Evolutionary conservation across 1,140 invertebrate species (phyloP), one percentile per base, ranked within the genome.

Genomic region (Trichonephila inaurata): DNA sequence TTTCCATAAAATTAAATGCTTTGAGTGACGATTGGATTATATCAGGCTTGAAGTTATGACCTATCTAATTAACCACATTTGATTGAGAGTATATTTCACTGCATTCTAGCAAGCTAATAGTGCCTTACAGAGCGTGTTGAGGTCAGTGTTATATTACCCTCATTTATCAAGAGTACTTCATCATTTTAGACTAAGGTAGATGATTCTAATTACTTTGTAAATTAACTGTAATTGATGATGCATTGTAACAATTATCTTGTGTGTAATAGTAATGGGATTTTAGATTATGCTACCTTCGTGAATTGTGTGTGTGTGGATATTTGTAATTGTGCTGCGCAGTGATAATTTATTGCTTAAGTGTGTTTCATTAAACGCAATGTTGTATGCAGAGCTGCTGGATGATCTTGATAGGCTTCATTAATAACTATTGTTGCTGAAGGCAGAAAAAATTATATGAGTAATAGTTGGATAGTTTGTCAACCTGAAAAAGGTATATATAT

Each of bases 211-310:
- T 28, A 77, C 28, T 40, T 40, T 33, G 69, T 18, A 40, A 77
- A 77, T 77, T 77, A 77, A 77, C 28, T 77, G 24, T 40, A 77
- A 77, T 77, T 77, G 69, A 77, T 77, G 69, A 33, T 28, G 69
- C 69, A 77, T 33, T 77, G 3, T 10, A 77, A 77, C 69, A 77
- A 33, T 77, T 77, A 18, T 33, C 69, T 77, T 33, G 18, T 18
- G 69, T 28, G 28, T 40, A 40, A 14, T 40, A 16, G 66, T 51
- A 51, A 51, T 51, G 44, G 8, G 44, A 51, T 51, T 51, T 51
- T 51, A 51, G 44, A 51, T 51, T 51, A 10, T 51, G 5, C 44
- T 51, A 5, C 44, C 44, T 51, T 6, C 5, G 8, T 3, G 44
- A 10, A 51, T 51, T 51, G 33, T 33, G 33, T 3, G 33, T 33